A percentile compares a stretch with the other conserved stretches of the same genome.
These are phyloP conservation scores for Yponomeuta evonymella DNA, from an alignment of 2,888 invertebrate genomes.

Conservation along the genomic window DNA sequence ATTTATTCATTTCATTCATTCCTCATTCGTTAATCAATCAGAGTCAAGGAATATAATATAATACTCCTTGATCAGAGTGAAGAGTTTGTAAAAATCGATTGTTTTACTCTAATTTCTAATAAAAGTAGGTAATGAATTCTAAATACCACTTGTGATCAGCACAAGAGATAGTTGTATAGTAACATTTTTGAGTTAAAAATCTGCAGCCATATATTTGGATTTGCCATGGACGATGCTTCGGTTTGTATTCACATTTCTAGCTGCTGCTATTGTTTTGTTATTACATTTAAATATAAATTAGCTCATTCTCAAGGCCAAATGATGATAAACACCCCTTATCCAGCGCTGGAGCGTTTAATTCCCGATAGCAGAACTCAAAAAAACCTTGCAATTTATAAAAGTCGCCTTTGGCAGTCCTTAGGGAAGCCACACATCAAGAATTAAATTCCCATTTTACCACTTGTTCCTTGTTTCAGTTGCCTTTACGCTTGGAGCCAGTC, in stretches of 20 bases:
- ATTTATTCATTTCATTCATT: no score
- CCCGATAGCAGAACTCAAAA: no score
- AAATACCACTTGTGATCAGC: neutral
- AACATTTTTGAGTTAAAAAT: neutral
- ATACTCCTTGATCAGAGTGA: no score
- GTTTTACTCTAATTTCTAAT: neutral
- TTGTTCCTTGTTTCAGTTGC: slow-evolving; percentile 44
- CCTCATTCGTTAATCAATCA: no score
- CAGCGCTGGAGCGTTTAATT: no score
- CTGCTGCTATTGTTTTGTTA: neutral
- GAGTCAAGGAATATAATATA: no score
- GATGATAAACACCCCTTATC: neutral
- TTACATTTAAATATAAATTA: neutral
- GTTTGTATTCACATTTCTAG: slow-evolving; percentile 29
- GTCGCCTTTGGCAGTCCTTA: no score
- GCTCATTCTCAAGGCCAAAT: neutral
- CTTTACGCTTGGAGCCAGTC: slow-evolving; percentile 74
- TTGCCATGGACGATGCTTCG: slow-evolving; percentile 45
- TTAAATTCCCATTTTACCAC: neutral
- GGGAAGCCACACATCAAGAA: neutral
- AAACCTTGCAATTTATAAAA: no score
- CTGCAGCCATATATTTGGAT: neutral
- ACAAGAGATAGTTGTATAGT: neutral
- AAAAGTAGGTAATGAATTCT: neutral
- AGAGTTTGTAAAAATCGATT: no score